Evolutionary conservation across 2,113 vertebrate species (phyloP).

Genomic region (Brienomyrus brachyistius): DNA sequence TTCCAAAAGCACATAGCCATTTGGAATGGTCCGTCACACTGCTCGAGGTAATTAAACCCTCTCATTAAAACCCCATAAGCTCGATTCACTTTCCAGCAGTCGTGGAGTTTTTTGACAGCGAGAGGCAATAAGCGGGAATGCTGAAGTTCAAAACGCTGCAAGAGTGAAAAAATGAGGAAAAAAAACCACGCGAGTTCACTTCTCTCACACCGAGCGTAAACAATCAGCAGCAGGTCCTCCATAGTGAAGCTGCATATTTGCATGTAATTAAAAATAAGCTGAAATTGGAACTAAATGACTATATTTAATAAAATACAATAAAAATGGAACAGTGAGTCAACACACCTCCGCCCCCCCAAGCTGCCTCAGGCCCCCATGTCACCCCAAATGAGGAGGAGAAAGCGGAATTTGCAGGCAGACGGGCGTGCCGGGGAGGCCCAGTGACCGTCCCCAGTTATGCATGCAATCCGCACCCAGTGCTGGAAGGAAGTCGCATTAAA

Average conservation of each 20-base stretch:
- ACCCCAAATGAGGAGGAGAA: neutral
- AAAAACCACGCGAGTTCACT: neutral
- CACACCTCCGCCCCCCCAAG: neutral
- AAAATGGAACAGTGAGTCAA: neutral
- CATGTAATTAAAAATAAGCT: neutral
- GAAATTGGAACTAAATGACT: neutral
- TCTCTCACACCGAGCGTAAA: neutral
- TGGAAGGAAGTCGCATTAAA: conserved; percentile 57
- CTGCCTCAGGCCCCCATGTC: neutral
- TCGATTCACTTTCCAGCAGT: conserved; percentile 26
- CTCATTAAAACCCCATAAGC: conserved; percentile 38
- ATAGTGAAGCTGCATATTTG: neutral
- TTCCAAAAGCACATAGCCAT: neutral
- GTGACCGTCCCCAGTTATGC: neutral
- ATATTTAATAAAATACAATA: neutral
- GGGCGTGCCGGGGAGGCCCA: neutral
- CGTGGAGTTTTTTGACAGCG: conserved; percentile 18
- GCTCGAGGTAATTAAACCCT: conserved; percentile 39
- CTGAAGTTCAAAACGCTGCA: neutral
- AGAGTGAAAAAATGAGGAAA: neutral
- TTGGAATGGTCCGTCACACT: conserved; percentile 29
- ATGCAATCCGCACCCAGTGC: neutral
- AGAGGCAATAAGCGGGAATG: neutral
- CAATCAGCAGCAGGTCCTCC: neutral
- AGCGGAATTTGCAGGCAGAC: neutral